phyloP scores from a whole-genome alignment of 2,888 invertebrate species.

The Imbricaverruca yamaguchii region DNA sequence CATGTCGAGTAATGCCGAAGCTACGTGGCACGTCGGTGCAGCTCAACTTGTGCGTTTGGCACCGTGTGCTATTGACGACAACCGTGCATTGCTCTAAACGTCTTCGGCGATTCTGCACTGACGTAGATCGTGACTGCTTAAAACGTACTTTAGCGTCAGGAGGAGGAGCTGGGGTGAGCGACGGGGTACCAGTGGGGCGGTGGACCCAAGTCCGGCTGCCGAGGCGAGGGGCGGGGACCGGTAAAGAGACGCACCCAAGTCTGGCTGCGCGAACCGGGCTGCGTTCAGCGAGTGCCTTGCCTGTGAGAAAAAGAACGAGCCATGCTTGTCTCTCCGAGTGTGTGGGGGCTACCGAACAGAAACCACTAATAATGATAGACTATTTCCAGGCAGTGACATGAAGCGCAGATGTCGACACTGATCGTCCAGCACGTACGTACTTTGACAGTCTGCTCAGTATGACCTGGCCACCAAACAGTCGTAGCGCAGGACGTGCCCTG shows the following conservation, averaged over 20 bases:
- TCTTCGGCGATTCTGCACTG: too few relatives aligned
- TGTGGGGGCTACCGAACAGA: slow-evolving; percentile 10
- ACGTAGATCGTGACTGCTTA: too few relatives aligned
- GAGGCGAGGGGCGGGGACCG: too few relatives aligned
- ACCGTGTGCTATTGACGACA: too few relatives aligned
- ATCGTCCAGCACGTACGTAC: neutral
- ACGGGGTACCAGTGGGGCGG: too few relatives aligned
- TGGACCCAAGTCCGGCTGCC: too few relatives aligned
- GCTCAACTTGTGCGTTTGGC: too few relatives aligned
- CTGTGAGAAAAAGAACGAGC: neutral
- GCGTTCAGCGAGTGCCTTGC: neutral
- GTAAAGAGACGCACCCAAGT: neutral
- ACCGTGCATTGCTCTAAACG: too few relatives aligned
- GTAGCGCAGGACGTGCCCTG: neutral
- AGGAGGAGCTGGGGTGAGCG: too few relatives aligned
- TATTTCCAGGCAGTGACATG: slow-evolving; percentile 10
- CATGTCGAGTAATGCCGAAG: too few relatives aligned
- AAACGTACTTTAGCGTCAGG: too few relatives aligned
- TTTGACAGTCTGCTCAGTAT: neutral
- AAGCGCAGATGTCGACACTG: neutral
- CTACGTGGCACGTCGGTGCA: too few relatives aligned
- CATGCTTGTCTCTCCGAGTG: neutral
- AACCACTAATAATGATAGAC: slow-evolving; percentile 14
- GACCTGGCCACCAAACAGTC: slow-evolving; percentile 1
- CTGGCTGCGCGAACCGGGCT: neutral